Evolutionary conservation across 1,140 invertebrate genomes (phyloP), one percentile per base, ranked within the genome.

Genomic region (Harpegnathos saltator): DNA sequence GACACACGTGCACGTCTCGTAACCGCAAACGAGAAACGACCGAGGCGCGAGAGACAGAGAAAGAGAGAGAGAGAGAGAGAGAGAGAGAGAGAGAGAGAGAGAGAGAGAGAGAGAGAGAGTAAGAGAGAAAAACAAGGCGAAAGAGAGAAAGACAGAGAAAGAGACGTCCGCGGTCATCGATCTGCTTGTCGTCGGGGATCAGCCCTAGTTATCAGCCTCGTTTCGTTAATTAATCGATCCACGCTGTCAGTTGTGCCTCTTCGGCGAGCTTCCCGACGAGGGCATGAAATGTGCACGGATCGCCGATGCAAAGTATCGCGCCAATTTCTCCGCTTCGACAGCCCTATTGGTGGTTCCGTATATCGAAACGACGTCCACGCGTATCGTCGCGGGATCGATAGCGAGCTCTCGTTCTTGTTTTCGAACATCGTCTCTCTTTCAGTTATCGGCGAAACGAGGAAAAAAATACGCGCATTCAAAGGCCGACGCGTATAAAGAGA

Each of bases 291-390:
- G 7, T 33, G 33, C 7, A 52, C 26, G 14, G 3, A 58, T 80
- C 58, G 52, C 33, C 75, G 29, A 71, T 71, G 75, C 75, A 80
- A 80, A 80, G 50, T 71, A 71, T 80, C n/a, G 63, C 24, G 44
- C 14, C 63, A 71, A 80, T 80, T 80, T 80, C 75, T 80, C 75
- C 44, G 65, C 54, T 48, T 80, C 65, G 52, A 71, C 65, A 80
- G 61, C 71, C 19, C 52, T 68, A 69, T 78, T 78, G 74, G 29
- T 4, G n/a, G n/a, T n/a, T 14, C 22, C 22, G 5, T 2, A 22
- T 14, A 7, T 14, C 58, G 26, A n/a, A n/a, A n/a, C n/a, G n/a
- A 1, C 33, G 59, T 15, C 22, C n/a, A 26, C 19, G 50, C 59
- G 9, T 19, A 15, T 26, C 48, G 48, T 50, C 48, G 29, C 65